Percentiles rank a stretch among this genome's conserved stretches.
Evolutionary conservation across 2,888 invertebrate genomes (phyloP).

Genomic region (Eristalis intricaria): DNA sequence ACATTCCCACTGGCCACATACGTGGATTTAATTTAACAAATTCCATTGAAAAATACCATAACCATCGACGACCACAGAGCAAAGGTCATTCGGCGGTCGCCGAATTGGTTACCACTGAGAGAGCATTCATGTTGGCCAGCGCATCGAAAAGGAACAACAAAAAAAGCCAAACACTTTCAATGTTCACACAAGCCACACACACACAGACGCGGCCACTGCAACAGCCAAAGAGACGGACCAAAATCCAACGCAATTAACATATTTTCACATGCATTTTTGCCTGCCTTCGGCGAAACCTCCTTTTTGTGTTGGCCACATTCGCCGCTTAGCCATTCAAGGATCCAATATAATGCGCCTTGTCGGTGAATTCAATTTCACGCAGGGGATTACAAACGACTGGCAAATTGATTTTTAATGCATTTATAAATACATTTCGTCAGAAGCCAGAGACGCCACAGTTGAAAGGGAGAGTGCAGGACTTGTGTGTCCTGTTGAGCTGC

Average conservation of each 20-base stretch:
- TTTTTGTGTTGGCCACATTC: slow-evolving; percentile 34
- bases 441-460: slow-evolving; percentile 1
- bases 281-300: slow-evolving; percentile 10
- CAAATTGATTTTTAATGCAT: slow-evolving; percentile 67
- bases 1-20: background rate
- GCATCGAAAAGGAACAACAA: background rate
- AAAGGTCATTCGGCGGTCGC: background rate
- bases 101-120: background rate
- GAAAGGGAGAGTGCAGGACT: background rate
- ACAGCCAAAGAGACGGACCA: slow-evolving; percentile 4
- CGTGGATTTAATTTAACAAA: background rate
- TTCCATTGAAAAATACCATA: background rate
- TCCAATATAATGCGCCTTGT: slow-evolving; percentile 53
- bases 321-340: slow-evolving; percentile 48
- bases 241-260: slow-evolving; percentile 58
- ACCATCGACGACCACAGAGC: background rate
- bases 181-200: background rate
- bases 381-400: slow-evolving; percentile 58
- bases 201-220: background rate
- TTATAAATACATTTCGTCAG: slow-evolving; percentile 55
- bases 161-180: background rate
- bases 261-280: slow-evolving; percentile 41
- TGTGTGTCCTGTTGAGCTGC: background rate
- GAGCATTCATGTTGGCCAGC: background rate
- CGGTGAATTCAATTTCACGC: slow-evolving; percentile 62